Conservation (phyloP, 2,888 invertebrate genomes). For the Scrobipalpa costella region DNA sequence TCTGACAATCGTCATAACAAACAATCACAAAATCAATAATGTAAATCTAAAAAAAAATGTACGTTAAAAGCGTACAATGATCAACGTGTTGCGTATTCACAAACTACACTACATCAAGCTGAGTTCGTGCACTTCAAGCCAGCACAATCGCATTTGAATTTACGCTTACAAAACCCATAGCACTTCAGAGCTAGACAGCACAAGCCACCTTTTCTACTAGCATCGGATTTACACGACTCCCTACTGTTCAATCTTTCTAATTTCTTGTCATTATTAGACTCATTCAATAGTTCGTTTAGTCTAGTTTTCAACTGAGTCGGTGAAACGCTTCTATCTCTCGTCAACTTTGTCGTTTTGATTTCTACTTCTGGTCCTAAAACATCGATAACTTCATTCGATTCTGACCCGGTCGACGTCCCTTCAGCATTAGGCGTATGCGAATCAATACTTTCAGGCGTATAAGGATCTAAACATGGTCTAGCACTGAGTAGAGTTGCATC, state of each 20-base stretch:
- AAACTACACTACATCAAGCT: conserved; percentile 28
- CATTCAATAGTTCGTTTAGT: conserved; percentile 71
- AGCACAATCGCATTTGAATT: conserved; percentile 60
- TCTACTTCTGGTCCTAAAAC: conserved; percentile 48
- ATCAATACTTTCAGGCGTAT: conserved; percentile 91
- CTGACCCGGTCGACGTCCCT: conserved; percentile 52
- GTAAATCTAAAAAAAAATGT: conserved; percentile 14
- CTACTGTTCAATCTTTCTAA: conserved; percentile 64
- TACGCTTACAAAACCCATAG: conserved; percentile 69
- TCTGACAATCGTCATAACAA: neutral
- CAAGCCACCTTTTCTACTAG: conserved; percentile 57
- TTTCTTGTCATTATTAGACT: conserved; percentile 49
- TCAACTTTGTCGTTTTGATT: conserved; percentile 49
- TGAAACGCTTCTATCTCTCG: conserved; percentile 77
- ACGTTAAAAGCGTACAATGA: conserved; percentile 25
- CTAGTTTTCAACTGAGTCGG: conserved; percentile 83
- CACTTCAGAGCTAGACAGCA: conserved; percentile 72
- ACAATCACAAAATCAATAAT: neutral
- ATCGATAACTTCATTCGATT: conserved; percentile 55
- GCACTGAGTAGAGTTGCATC: conserved; percentile 74
- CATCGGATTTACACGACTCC: conserved; percentile 67
- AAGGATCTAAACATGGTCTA: conserved; percentile 82
- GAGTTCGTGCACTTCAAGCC: conserved; percentile 59
- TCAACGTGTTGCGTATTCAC: neutral
- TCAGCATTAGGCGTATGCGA: conserved; percentile 86